Conservation (phyloP, 37 sponge, comb jelly and placozoan species). For the Crambe crambe region DNA sequence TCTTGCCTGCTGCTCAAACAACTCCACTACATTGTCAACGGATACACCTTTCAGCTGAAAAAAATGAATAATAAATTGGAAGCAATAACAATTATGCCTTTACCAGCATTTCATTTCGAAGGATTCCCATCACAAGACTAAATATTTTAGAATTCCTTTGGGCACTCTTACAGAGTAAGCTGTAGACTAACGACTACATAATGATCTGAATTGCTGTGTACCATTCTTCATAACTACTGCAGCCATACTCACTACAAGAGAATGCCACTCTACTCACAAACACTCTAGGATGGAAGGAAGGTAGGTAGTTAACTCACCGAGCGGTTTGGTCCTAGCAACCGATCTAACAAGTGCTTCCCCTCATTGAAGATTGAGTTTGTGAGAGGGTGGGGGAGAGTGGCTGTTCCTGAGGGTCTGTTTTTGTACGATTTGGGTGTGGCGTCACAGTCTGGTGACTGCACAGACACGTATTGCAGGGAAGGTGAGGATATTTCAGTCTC, state of each 20-base stretch:
- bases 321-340: not conserved
- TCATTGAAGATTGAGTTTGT: not conserved
- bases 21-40: not conserved
- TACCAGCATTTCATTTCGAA: not conserved
- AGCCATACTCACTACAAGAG: no score
- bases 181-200: no score
- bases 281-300: no score
- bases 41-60: conserved; percentile 35
- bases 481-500: conserved; percentile 1
- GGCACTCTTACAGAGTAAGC: no score
- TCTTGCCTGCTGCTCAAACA: conserved; percentile 22
- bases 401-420: conserved; percentile 19
- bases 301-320: conserved; percentile 26
- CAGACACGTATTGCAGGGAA: not conserved
- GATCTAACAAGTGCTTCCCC: not conserved
- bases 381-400: conserved; percentile 39
- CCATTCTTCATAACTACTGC: no score
- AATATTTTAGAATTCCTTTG: no score
- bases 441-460: conserved; percentile 5
- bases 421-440: not conserved
- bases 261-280: no score
- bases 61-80: not conserved
- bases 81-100: not conserved
- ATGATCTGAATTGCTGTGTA: no score
- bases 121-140: no score